phyloP scores from a whole-genome alignment of 2,797 vertebrate genomes.

The Oophaga sylvatica region DNA sequence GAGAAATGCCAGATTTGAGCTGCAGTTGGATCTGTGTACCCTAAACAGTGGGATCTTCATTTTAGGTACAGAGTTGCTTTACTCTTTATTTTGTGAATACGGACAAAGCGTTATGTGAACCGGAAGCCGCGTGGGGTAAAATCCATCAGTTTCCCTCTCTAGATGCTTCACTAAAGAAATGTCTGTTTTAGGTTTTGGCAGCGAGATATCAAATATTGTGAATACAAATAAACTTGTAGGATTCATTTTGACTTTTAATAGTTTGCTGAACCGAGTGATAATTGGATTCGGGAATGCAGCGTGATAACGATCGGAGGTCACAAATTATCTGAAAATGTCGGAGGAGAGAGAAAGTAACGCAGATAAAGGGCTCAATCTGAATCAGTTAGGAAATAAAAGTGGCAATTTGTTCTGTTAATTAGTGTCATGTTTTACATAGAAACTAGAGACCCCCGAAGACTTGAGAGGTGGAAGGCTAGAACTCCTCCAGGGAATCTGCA shows the following conservation, averaged over 20 bases:
- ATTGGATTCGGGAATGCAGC: no score
- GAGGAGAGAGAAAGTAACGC: background rate
- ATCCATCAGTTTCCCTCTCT: background rate
- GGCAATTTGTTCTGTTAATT: constrained; percentile 14
- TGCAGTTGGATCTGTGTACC: no score
- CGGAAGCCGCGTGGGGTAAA: no score
- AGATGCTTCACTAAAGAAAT: background rate
- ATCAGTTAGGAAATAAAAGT: constrained; percentile 6
- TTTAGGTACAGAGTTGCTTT: no score
- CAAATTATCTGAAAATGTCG: constrained; percentile 8
- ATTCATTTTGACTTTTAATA: background rate
- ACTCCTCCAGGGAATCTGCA: background rate
- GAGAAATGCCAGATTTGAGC: no score
- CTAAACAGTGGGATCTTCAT: no score
- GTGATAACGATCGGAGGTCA: no score
- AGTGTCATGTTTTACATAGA: background rate
- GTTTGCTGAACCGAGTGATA: background rate
- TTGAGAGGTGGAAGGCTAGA: background rate
- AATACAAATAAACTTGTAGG: constrained; percentile 3
- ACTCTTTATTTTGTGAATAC: no score
- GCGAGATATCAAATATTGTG: background rate
- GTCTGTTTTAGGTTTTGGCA: constrained; percentile 21
- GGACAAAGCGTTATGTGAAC: background rate
- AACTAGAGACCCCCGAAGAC: background rate
- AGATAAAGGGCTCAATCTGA: background rate